Conservation (phyloP, 2,888 invertebrate species). For the Sinotaia quadrata region DNA sequence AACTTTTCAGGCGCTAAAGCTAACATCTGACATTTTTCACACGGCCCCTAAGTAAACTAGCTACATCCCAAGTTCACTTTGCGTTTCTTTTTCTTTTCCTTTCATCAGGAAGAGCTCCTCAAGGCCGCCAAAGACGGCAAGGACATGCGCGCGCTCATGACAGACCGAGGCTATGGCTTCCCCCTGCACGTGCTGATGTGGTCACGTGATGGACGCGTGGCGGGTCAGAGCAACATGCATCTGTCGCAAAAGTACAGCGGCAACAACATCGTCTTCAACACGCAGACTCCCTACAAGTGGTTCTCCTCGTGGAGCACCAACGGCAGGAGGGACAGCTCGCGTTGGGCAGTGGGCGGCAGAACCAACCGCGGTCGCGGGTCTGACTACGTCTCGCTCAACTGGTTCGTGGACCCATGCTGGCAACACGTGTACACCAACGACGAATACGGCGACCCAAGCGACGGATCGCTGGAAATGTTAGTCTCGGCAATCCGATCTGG, state of each 20-base stretch:
- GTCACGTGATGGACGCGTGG: slow-evolving; percentile 31
- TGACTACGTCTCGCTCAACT: slow-evolving; percentile 40
- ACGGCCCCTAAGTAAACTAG: no score
- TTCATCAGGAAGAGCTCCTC: slow-evolving; percentile 27
- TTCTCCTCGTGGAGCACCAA: slow-evolving; percentile 40
- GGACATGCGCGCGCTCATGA: slow-evolving; percentile 38
- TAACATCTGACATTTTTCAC: no score
- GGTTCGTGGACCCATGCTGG: slow-evolving; percentile 43
- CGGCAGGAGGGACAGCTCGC: slow-evolving; percentile 39
- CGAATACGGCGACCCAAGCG: slow-evolving; percentile 30
- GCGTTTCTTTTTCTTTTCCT: background rate
- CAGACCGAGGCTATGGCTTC: slow-evolving; percentile 39
- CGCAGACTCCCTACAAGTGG: slow-evolving; percentile 40
- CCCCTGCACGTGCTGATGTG: slow-evolving; percentile 34
- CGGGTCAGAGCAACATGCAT: slow-evolving; percentile 40
- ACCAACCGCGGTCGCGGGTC: slow-evolving; percentile 39
- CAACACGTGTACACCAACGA: slow-evolving; percentile 41
- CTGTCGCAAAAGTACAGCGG: slow-evolving; percentile 38
- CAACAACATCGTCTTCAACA: slow-evolving; percentile 40
- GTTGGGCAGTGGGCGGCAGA: slow-evolving; percentile 39
- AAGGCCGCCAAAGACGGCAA: slow-evolving; percentile 37
- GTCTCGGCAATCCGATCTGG: slow-evolving; percentile 36
- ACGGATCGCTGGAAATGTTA: slow-evolving; percentile 33
- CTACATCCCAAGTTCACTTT: no score
- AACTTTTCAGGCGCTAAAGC: no score